Conservation (phyloP, 2,888 invertebrate genomes). For the Linyphia triangularis region DNA sequence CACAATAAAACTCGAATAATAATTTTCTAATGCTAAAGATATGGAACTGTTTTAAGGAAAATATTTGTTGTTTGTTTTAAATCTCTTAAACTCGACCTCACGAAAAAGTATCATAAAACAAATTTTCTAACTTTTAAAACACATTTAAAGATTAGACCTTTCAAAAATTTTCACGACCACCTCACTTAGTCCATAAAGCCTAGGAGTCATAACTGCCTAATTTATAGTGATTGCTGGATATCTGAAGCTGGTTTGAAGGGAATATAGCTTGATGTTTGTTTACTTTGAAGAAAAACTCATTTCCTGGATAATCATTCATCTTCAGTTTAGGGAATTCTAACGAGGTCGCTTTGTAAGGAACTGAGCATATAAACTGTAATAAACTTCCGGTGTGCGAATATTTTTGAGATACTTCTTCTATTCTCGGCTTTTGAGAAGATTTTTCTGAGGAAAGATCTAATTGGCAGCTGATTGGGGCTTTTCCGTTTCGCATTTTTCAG, state of each 20-base stretch:
- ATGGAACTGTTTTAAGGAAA: too few species aligned
- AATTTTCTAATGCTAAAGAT: too few species aligned
- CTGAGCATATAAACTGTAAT: neutral
- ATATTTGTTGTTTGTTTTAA: too few species aligned
- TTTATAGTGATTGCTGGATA: constrained; percentile 34
- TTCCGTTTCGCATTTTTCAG: neutral
- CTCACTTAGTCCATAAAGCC: constrained; percentile 10
- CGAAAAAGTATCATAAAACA: too few species aligned
- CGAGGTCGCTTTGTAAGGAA: constrained; percentile 30
- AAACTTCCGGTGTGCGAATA: constrained; percentile 23
- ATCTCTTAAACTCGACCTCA: too few species aligned
- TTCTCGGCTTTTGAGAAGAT: neutral
- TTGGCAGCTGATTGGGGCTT: constrained; percentile 2
- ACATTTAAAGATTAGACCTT: too few species aligned
- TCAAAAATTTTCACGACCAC: neutral
- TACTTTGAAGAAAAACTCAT: constrained; percentile 37
- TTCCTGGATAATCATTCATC: constrained; percentile 49
- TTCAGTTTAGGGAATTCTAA: constrained; percentile 41
- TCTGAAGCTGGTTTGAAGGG: constrained; percentile 12
- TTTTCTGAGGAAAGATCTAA: neutral
- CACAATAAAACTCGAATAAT: too few species aligned
- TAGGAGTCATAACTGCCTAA: constrained; percentile 38
- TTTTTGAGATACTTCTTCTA: neutral
- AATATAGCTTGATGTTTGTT: constrained; percentile 20
- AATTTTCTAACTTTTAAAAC: too few species aligned